Base-by-base conservation (phyloP, 2,113 vertebrate genomes). In the Echinops telfairi region DNA sequence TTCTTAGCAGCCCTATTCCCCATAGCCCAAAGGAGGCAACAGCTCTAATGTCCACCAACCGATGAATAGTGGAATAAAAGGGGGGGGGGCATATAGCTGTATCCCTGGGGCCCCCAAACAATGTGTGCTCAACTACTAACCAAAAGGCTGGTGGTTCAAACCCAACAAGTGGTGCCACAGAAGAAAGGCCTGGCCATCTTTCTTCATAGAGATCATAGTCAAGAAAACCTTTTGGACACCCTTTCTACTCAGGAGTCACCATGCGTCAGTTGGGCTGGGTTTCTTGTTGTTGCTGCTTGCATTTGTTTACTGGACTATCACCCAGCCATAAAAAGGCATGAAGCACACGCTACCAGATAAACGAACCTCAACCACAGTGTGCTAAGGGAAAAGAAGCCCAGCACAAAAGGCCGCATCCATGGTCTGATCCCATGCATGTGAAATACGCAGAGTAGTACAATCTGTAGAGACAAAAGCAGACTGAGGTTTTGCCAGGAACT, bases 381-480 rank as follows among this genome's bases (percentile, higher is more conserved):
- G 76, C 40, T 70, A 70, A 76, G 60, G 88, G 9, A 78, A 94
- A 90, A 92, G 82, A 91, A 86, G 12, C 27, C 87, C 87, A 66
- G 91, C 77, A 58, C 47, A 75, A 92, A 90, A 71, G 17, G 27
- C 11, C 40, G 36, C 17, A 17, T 71, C 10, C 47, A 66, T 64
- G 40, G 4, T 92, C 79, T 80, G 76, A 94, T 57, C 88, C 11
- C n/a, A 23, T 9, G 90, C 62, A 29, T 20, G 29, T 64, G 83
- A 90, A 88, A 88, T 76, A 80, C 47, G 16, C 60, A 22, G 58
- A 86, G 82, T 17, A 82, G 16, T 31, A 23, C 40, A 89, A 89
- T 38, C 36, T 43, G n/a, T 85, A 83, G 27, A 89, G 73, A 95
- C 40, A 38, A 86, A 92, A 83, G 58, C 31, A 31, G 0, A 33